A percentile compares a stretch with the other conserved stretches of the same genome.
Evolutionary conservation across 2,113 vertebrate genomes (phyloP).

Genomic region (Pithys albifrons): DNA sequence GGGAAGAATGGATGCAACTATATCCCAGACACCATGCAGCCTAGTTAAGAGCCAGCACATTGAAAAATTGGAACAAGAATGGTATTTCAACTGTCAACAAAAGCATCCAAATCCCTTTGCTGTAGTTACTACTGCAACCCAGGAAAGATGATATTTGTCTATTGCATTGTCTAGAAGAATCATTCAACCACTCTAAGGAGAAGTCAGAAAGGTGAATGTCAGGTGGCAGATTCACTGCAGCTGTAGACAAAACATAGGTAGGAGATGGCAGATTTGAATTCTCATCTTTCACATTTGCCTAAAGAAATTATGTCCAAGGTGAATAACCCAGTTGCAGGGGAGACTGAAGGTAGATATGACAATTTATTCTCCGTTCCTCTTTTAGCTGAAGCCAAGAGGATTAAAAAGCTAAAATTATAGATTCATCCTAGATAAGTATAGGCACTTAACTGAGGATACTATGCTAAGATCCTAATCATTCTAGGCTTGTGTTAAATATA

Average conservation of each 20-base stretch:
- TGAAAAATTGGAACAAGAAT: neutral
- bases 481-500: slow-evolving; percentile 15
- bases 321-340: neutral
- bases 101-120: neutral
- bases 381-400: neutral
- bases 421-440: slow-evolving; percentile 1
- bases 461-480: slow-evolving; percentile 15
- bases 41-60: neutral
- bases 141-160: neutral
- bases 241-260: neutral
- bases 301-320: neutral
- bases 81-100: neutral
- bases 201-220: neutral
- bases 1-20: neutral
- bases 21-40: neutral
- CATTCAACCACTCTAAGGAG: neutral
- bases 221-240: neutral
- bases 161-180: neutral
- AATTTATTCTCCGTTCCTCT: neutral
- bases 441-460: neutral
- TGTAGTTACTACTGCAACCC: neutral
- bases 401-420: slow-evolving; percentile 4
- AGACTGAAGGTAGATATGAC: neutral
- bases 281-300: neutral
- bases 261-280: neutral